Evolutionary conservation across 2,888 invertebrate genomes (phyloP).

Genomic region (Spisula solida): DNA sequence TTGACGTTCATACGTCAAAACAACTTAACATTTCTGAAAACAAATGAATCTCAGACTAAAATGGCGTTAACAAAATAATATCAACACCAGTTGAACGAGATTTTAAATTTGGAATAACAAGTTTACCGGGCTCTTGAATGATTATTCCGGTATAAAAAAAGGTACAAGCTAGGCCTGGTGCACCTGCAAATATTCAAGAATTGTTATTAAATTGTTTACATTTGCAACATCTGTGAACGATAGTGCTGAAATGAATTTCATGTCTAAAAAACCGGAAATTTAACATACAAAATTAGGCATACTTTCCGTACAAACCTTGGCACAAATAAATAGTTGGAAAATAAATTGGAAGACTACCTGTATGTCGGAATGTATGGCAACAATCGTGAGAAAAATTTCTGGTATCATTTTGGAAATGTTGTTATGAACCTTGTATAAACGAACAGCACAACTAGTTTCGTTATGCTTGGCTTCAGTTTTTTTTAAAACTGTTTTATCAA

Average conservation of each 20-base stretch:
- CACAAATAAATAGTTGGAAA: neutral
- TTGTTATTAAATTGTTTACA: constrained; percentile 14
- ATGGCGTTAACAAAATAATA: too few species aligned
- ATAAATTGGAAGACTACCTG: neutral
- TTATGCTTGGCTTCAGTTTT: too few species aligned
- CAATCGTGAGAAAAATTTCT: neutral
- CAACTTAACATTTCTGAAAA: too few species aligned
- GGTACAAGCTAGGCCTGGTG: neutral
- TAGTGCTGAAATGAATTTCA: neutral
- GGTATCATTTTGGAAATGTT: neutral
- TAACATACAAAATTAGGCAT: neutral
- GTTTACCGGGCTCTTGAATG: too few species aligned
- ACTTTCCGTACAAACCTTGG: neutral
- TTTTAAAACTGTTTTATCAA: too few species aligned
- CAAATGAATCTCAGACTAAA: too few species aligned
- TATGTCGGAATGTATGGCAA: neutral
- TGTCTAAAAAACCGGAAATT: neutral
- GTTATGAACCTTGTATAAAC: neutral
- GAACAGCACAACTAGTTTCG: too few species aligned
- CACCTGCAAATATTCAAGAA: neutral
- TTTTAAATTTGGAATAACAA: too few species aligned
- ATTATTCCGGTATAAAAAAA: neutral
- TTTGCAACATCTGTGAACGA: constrained; percentile 2
- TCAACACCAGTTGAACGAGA: too few species aligned
- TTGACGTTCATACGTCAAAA: too few species aligned